Base-by-base conservation (phyloP, 92 coral and sea anemone genomes). In the Pocillopora meandrina region DNA sequence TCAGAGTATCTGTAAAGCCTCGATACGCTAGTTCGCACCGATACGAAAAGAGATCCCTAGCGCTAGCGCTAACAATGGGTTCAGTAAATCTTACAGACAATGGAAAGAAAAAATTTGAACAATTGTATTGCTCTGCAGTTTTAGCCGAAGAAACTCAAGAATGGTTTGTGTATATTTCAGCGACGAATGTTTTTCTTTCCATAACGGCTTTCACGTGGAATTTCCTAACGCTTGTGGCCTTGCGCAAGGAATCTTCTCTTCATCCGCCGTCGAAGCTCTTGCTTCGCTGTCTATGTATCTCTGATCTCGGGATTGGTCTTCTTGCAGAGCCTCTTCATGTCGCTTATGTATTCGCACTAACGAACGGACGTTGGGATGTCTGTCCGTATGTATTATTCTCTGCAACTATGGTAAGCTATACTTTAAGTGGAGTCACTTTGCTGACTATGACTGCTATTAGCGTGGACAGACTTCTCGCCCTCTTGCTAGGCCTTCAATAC, bases 401-500 rank as follows among this genome's bases (percentile, higher is more conserved):
- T 0, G 12, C 55, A 60, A 42, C 17, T 47, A 52, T 72, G 2
- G 14, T 79, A 12, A 71, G 86, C n/a, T 26, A 82, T 33, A 36
- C 49, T 64, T 15, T 82, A 35, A 55, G 52, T 71, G 61, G 70
- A 20, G 71, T 35, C 11, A 57, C 86, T 35, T 16, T 82, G 71
- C 47, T 82, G 71, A 82, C 86, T 12, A 9, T 71, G 61, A 71
- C 86, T 3, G 56, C 71, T 20, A 59, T 71, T 34, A 47, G 79
- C 16, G 75, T 85, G 61, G 75, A 85, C 77, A 65, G 88, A 34
- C 76, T 75, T 70, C 62, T 85, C 61, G 88, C 83, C 13, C 42
- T 85, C 13, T 17, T 26, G 26, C 60, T 85, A 47, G 66, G 80
- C 4, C 63, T 56, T 33, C 56, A 69, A 14, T 85, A 85, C 70